These are phyloP conservation scores for Leptinotarsa tumamoca DNA, from an alignment of 2,888 invertebrate genomes.

Conservation along the genomic window DNA sequence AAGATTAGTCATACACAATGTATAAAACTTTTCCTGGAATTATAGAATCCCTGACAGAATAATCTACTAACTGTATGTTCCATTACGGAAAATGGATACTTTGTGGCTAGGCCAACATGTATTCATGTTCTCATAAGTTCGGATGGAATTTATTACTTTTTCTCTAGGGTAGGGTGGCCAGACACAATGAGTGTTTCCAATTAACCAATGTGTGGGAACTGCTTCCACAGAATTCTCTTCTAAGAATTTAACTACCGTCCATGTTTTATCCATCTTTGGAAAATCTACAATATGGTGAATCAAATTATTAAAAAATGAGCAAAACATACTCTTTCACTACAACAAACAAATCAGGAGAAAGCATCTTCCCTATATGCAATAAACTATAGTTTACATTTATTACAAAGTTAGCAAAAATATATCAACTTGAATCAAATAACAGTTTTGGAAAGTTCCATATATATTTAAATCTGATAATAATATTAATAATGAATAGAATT, in stretches of 20 bases:
- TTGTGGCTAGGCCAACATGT: no score
- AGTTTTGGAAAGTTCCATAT: background rate
- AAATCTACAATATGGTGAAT: background rate
- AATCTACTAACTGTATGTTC: background rate
- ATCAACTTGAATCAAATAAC: background rate
- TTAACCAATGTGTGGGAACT: conserved; percentile 1
- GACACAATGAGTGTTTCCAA: background rate
- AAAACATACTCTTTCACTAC: conserved; percentile 11
- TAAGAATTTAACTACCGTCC: conserved; percentile 2
- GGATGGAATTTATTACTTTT: conserved; percentile 17
- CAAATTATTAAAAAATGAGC: background rate
- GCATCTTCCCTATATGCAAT: background rate
- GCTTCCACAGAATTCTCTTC: conserved; percentile 14
- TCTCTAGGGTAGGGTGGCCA: background rate
- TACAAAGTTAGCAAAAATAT: background rate
- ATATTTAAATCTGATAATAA: background rate
- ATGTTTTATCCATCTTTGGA: background rate
- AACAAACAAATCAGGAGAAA: background rate
- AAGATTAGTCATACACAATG: background rate
- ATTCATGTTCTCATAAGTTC: conserved; percentile 1
- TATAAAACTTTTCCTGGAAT: background rate
- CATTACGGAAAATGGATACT: no score
- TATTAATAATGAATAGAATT: background rate
- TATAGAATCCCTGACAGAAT: conserved; percentile 2
- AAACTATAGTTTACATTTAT: background rate